Conservation (phyloP, 2,113 vertebrate genomes). For the Boleophthalmus pectinirostris region DNA sequence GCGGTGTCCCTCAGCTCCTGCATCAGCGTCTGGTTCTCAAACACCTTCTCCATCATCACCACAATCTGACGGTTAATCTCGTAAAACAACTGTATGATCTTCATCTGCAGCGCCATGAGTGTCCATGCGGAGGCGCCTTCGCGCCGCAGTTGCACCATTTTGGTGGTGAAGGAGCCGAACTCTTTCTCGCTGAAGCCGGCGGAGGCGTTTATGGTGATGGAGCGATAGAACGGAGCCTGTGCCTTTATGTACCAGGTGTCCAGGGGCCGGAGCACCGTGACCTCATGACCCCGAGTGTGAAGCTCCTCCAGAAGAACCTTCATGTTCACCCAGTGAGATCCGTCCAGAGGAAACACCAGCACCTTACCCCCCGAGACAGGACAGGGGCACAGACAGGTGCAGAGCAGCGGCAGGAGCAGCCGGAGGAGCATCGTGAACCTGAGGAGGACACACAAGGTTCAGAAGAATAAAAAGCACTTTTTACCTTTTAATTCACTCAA, state of each 20-base stretch:
- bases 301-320: conserved; percentile 60
- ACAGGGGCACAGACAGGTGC: conserved; percentile 19
- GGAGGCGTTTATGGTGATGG: conserved; percentile 18
- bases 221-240: conserved; percentile 48
- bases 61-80: neutral
- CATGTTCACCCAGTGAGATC: conserved; percentile 72
- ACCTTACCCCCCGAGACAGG: conserved; percentile 49
- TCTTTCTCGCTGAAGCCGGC: conserved; percentile 10
- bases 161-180: conserved; percentile 3
- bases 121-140: conserved; percentile 34
- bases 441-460: conserved; percentile 11
- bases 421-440: conserved; percentile 49
- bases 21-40: too few species aligned
- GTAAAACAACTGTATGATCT: neutral
- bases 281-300: conserved; percentile 55
- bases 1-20: too few species aligned
- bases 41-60: neutral
- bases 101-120: conserved; percentile 5
- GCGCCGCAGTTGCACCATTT: neutral
- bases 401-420: conserved; percentile 30
- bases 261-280: conserved; percentile 44
- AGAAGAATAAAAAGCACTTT: too few species aligned
- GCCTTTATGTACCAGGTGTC: conserved; percentile 61
- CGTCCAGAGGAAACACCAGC: conserved; percentile 56
- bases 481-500: too few species aligned